phyloP scores from a whole-genome alignment of 2,113 vertebrate species.

The Hippolais icterina region DNA sequence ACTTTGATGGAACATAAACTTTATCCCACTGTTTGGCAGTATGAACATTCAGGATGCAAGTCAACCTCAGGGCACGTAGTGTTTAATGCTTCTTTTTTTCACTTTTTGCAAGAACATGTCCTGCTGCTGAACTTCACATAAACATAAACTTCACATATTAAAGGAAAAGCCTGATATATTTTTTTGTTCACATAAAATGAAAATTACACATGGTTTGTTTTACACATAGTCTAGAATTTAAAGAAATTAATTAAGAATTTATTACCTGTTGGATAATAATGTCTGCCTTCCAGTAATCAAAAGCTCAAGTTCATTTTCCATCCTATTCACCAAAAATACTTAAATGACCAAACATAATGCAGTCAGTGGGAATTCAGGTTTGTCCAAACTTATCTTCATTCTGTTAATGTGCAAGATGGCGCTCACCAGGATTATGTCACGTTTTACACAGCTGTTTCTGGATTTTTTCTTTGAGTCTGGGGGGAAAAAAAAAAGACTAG shows the following conservation, averaged over 20 bases:
- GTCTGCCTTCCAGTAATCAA: neutral
- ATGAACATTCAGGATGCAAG: neutral
- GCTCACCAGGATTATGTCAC: neutral
- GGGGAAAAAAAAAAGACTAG: neutral
- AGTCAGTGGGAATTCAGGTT: neutral
- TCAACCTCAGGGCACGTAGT: slow-evolving; percentile 3
- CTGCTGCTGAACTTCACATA: neutral
- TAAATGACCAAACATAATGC: neutral
- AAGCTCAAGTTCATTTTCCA: neutral
- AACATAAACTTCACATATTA: neutral
- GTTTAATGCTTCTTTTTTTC: neutral
- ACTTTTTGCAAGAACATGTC: neutral
- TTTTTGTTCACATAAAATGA: neutral
- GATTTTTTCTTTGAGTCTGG: neutral
- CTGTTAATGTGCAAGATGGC: neutral
- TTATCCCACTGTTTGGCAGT: neutral
- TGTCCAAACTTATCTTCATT: neutral
- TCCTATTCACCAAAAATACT: neutral
- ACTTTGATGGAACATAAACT: slow-evolving; percentile 43
- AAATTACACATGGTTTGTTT: neutral
- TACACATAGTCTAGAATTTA: neutral
- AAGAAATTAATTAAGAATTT: neutral
- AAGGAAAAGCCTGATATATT: neutral
- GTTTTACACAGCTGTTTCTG: neutral
- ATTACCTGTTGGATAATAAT: neutral